A percentile compares a stretch with the other conserved stretches of the same genome.
These are phyloP conservation scores for Cenopis cana DNA, from an alignment of 2,888 invertebrate species.

Conservation along the genomic window DNA sequence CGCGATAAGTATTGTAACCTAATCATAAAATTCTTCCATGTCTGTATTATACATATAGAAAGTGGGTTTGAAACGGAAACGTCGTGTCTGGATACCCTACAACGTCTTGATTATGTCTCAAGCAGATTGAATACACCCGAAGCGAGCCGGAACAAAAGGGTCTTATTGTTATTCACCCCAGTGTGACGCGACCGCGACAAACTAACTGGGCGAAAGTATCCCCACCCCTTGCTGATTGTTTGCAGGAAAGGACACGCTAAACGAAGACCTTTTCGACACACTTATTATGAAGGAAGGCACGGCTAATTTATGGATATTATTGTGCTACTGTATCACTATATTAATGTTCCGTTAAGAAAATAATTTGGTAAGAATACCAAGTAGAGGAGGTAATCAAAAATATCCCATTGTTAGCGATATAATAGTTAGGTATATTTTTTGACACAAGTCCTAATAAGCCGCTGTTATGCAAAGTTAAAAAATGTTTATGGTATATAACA, in stretches of 20 bases:
- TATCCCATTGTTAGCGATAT: too few relatives aligned
- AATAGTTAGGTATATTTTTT: too few relatives aligned
- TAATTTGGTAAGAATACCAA: too few relatives aligned
- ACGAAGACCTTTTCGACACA: constrained; percentile 43
- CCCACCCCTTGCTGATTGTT: constrained; percentile 54
- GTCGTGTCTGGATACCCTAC: constrained; percentile 60
- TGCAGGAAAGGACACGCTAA: constrained; percentile 38
- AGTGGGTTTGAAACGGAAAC: constrained; percentile 52
- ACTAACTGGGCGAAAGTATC: constrained; percentile 69
- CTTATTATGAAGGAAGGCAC: constrained; percentile 16
- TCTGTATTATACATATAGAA: constrained; percentile 20
- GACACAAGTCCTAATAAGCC: too few relatives aligned
- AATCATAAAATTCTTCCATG: constrained; percentile 45
- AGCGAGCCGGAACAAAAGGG: constrained; percentile 73
- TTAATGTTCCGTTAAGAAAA: too few relatives aligned
- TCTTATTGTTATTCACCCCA: constrained; percentile 83
- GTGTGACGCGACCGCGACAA: constrained; percentile 67
- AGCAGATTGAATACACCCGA: constrained; percentile 78
- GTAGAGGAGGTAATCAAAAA: too few relatives aligned
- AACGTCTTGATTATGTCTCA: constrained; percentile 74
- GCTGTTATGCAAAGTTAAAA: too few relatives aligned
- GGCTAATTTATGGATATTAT: constrained; percentile 15
- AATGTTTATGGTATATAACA: too few relatives aligned
- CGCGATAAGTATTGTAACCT: constrained; percentile 37
- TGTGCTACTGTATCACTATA: too few relatives aligned